These are phyloP conservation scores for Tetragonisca angustula DNA, from an alignment of 2,888 invertebrate species.

Conservation along the genomic window DNA sequence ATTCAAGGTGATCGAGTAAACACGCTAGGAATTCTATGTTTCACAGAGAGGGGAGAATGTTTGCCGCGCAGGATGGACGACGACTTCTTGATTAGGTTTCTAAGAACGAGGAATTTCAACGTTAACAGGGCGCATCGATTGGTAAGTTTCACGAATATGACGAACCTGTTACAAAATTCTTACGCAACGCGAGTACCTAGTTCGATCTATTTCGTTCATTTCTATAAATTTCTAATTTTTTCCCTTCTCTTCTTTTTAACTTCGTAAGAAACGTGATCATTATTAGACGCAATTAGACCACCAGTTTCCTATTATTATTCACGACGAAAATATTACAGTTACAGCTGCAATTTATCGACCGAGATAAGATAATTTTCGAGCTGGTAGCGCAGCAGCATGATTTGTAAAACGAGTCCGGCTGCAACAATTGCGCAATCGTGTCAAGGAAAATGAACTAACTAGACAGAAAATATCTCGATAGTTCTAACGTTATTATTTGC, in stretches of 20 bases:
- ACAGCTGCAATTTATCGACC: background rate
- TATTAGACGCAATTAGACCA: background rate
- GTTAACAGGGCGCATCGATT: slow-evolving; percentile 90
- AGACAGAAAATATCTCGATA: slow-evolving; percentile 15
- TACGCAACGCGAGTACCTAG: background rate
- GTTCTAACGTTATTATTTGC: background rate
- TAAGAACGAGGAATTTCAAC: slow-evolving; percentile 90
- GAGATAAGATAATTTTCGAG: slow-evolving; percentile 7
- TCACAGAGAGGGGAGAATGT: slow-evolving; percentile 90
- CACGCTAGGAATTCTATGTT: background rate
- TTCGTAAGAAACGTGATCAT: background rate
- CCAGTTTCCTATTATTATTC: background rate
- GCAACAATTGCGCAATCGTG: slow-evolving; percentile 69
- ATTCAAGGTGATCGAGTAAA: background rate
- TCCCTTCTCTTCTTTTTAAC: background rate
- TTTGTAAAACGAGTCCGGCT: slow-evolving; percentile 15
- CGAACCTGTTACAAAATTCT: background rate
- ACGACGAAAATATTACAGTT: background rate
- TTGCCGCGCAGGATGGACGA: slow-evolving; percentile 91
- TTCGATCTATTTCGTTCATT: background rate
- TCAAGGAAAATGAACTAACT: slow-evolving; percentile 66
- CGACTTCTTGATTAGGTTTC: slow-evolving; percentile 89
- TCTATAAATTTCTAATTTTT: background rate
- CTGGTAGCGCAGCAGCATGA: background rate
- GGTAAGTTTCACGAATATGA: slow-evolving; percentile 85